Conservation (phyloP, 2,888 invertebrate genomes). For the Escarpia spicata region DNA sequence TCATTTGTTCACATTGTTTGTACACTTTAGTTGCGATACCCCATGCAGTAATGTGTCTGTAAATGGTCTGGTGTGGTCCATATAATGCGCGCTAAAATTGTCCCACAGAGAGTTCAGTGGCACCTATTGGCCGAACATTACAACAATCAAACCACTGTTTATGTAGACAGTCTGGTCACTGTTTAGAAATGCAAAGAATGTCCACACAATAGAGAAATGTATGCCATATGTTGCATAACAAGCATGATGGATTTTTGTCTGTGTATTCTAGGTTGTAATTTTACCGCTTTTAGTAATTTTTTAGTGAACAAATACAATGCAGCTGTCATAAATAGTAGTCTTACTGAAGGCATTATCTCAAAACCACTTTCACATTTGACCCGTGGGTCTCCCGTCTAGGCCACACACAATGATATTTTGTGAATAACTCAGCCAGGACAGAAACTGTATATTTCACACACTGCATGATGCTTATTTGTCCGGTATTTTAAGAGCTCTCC, state of each 20-base stretch:
- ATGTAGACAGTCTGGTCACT: background rate
- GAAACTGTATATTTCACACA: background rate
- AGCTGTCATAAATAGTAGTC: background rate
- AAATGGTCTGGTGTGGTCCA: background rate
- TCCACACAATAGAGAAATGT: background rate
- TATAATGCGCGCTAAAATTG: background rate
- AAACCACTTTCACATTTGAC: background rate
- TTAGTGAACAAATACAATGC: background rate
- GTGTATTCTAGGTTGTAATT: background rate
- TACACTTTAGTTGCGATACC: background rate
- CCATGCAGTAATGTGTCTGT: background rate
- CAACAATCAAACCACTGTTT: background rate
- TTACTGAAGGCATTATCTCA: background rate
- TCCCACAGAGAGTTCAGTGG: background rate
- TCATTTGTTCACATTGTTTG: background rate
- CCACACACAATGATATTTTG: slow-evolving; percentile 16
- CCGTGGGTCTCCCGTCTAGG: background rate
- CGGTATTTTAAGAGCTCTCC: background rate
- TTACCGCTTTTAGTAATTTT: too few species aligned
- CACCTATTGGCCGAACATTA: background rate
- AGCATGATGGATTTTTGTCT: background rate
- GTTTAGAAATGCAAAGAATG: slow-evolving; percentile 16
- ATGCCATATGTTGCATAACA: background rate
- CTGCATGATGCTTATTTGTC: background rate
- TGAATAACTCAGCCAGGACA: background rate